Evolutionary conservation across 1,140 invertebrate species (phyloP).

Genomic region (Eurosta solidaginis): DNA sequence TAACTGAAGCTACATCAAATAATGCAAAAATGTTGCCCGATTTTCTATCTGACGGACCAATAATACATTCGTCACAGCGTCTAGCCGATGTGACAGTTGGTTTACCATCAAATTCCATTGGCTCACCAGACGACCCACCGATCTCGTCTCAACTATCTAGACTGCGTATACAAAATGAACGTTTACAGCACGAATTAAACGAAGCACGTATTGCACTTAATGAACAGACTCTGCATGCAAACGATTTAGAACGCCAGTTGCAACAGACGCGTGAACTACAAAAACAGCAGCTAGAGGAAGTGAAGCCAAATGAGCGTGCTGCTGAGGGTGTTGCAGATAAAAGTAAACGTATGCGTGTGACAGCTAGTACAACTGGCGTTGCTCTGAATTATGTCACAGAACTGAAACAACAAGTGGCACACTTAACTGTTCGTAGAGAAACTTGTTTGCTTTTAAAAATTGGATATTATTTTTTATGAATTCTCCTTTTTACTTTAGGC

Average conservation of each 20-base stretch:
- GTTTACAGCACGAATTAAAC: constrained; percentile 64
- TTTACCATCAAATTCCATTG: constrained; percentile 50
- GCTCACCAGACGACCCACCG: constrained; percentile 51
- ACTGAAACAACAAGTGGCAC: constrained; percentile 66
- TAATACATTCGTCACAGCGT: constrained; percentile 62
- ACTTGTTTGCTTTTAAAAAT: not conserved
- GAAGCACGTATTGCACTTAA: constrained; percentile 61
- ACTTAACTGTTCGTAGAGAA: constrained; percentile 62
- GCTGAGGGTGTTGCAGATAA: constrained; percentile 60
- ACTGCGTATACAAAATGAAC: constrained; percentile 65
- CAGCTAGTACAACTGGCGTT: constrained; percentile 34
- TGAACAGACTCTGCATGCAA: constrained; percentile 63
- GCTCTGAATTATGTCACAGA: constrained; percentile 62
- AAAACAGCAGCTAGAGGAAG: constrained; percentile 60
- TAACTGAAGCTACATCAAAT: not conserved
- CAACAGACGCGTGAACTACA: constrained; percentile 57
- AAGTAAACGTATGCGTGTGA: constrained; percentile 61
- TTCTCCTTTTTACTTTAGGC: constrained; percentile 40
- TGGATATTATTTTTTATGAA: constrained; percentile 15
- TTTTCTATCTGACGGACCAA: constrained; percentile 74
- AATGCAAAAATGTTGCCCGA: constrained; percentile 68
- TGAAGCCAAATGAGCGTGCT: constrained; percentile 61
- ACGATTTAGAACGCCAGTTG: constrained; percentile 64
- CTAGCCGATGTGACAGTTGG: constrained; percentile 61
- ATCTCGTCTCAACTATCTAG: constrained; percentile 45